Evolutionary conservation across 2,888 invertebrate genomes (phyloP), one percentile per base, ranked within the genome.

Genomic region (Diabrotica balteata): DNA sequence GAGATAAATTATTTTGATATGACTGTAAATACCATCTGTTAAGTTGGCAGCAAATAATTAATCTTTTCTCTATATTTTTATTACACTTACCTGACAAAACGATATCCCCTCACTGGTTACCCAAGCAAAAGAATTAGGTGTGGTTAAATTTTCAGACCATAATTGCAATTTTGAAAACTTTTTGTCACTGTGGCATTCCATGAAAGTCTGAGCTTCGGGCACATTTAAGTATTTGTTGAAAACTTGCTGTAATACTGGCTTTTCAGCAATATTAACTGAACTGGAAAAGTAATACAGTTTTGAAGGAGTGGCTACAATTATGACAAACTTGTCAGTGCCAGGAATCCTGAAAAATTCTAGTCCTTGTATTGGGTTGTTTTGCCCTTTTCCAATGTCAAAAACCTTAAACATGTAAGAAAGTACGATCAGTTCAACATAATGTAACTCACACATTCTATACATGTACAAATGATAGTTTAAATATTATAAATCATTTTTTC

Each of bases 241-340:
- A 57, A 96, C 88, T 53, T 91, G 90, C 75, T 91, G 90, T 8
- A 95, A 87, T 69, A 94, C 87, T 0, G 93, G 93, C 71, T 93
- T 92, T 63, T 95, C 95, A 10, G 95, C 93, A 0, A 87, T 84
- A 69, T 89, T 89, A 0, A 91, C 87, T 61, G 90, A 88, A 2
- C 96, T 96, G 70, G 93, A 89, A 80, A 96, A 97, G 83, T 95
- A 94, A 84, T 96, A 97, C 55, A 98, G 85, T 64, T 94, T 88
- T 58, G 90, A 91, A 1, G 93, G 89, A 6, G 97, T 95, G 0
- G 95, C 92, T 4, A 92, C 93, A 72, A 97, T 89, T 49, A 97
- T 90, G 63, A 93, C 90, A 82, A 93, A 96, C 78, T 90, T 91
- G 70, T 90, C 91, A 0, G 90, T 87, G 59, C 87, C 88, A 9